Percentiles rank a stretch among this genome's conserved stretches.
phyloP scores from a whole-genome alignment of 1,140 invertebrate species.

The Cepaea nemoralis region DNA sequence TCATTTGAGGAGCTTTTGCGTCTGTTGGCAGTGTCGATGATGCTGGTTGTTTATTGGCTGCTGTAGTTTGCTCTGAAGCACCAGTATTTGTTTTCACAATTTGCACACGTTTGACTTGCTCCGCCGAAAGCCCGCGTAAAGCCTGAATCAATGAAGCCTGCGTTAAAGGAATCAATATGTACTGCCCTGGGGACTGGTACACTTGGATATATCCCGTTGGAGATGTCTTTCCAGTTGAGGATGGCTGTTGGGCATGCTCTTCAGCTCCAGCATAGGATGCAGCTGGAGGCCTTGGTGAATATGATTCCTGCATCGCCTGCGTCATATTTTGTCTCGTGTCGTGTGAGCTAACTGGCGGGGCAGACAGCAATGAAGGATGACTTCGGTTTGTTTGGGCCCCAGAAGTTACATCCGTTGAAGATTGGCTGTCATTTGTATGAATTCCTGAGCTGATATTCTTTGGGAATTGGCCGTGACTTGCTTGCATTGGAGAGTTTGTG shows the following conservation, averaged over 20 bases:
- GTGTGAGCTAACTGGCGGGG: neutral
- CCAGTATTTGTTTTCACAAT: neutral
- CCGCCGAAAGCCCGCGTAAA: neutral
- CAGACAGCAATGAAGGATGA: neutral
- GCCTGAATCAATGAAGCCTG: conserved; percentile 3
- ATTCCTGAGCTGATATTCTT: no score
- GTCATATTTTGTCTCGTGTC: no score
- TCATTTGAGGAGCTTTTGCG: neutral
- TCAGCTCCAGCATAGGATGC: neutral
- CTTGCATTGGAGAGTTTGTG: neutral
- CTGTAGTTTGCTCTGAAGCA: neutral
- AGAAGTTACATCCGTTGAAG: no score
- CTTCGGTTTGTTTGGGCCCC: no score
- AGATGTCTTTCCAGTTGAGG: neutral
- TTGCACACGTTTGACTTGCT: neutral
- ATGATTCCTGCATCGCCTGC: neutral
- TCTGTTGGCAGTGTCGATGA: neutral
- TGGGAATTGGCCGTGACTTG: no score
- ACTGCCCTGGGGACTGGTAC: conserved; percentile 7
- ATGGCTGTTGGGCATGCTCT: neutral
- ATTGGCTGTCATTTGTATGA: no score
- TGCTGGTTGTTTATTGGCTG: neutral
- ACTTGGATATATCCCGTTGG: neutral
- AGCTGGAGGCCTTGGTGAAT: neutral
- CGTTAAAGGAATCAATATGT: conserved; percentile 17